A percentile compares a stretch with the other conserved stretches of the same genome.
phyloP scores from a whole-genome alignment of 1,140 invertebrate genomes.

The Antheraea mylitta region DNA sequence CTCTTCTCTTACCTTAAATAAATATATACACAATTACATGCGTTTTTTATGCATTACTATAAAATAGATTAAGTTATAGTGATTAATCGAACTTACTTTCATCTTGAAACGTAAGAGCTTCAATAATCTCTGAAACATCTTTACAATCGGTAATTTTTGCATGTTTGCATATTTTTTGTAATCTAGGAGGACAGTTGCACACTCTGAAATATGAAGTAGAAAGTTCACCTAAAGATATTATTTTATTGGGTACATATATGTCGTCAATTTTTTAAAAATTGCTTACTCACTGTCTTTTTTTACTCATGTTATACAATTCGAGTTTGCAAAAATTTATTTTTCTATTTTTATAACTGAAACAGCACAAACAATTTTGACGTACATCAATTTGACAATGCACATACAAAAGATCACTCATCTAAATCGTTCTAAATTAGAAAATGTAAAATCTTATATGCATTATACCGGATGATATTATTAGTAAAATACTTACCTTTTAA shows the following conservation, averaged over 20 bases:
- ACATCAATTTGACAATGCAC: not conserved
- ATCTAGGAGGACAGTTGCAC: slow-evolving; percentile 48
- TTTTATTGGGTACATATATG: not conserved
- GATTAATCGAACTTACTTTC: slow-evolving; percentile 35
- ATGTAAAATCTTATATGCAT: not conserved
- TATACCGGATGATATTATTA: too few relatives aligned
- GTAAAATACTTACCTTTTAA: too few relatives aligned
- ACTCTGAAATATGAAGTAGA: slow-evolving; percentile 26
- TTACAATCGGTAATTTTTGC: slow-evolving; percentile 43
- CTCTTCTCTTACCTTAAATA: not conserved
- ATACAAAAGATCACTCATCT: not conserved
- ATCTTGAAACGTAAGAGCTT: slow-evolving; percentile 47
- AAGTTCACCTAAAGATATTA: not conserved
- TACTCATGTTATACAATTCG: not conserved
- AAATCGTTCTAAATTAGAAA: not conserved
- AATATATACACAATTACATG: not conserved
- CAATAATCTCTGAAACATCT: slow-evolving; percentile 55
- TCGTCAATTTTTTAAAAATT: not conserved
- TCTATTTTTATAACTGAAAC: not conserved
- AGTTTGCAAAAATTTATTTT: not conserved
- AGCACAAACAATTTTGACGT: not conserved
- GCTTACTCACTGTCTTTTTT: not conserved
- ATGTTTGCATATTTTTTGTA: slow-evolving; percentile 44
- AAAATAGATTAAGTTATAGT: not conserved
- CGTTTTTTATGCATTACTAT: too few relatives aligned